Evolutionary conservation across 2,113 vertebrate genomes (phyloP).

Genomic region (Cathartes aura): DNA sequence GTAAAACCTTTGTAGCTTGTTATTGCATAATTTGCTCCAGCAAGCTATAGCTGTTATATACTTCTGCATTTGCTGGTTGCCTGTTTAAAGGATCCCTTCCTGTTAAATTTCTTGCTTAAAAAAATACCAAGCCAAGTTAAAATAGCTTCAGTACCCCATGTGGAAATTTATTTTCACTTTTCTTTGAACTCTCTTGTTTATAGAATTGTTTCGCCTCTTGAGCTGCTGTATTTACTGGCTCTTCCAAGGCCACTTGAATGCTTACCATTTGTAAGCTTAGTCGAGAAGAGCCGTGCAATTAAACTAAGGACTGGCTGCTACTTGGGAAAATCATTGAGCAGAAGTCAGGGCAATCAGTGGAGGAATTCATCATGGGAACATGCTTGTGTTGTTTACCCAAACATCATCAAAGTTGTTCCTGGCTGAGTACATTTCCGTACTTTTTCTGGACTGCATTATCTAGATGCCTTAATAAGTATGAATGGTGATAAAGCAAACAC

Average conservation of each 20-base stretch:
- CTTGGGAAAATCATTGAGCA: not conserved
- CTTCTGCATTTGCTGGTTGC: conserved; percentile 19
- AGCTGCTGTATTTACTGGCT: not conserved
- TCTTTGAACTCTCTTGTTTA: not conserved
- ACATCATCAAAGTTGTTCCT: not conserved
- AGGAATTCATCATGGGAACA: not conserved
- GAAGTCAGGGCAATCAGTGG: not conserved
- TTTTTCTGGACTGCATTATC: not conserved
- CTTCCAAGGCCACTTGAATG: not conserved
- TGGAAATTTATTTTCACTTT: not conserved
- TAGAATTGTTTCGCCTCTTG: not conserved
- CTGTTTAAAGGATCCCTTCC: not conserved
- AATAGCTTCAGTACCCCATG: fast-evolving
- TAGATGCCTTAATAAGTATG: not conserved
- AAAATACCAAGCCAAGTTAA: not conserved
- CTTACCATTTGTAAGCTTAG: not conserved
- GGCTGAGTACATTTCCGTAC: not conserved
- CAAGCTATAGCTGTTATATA: not conserved
- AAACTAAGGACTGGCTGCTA: not conserved
- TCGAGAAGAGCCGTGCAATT: not conserved
- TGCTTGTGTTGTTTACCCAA: not conserved
- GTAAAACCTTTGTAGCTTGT: conserved; percentile 14
- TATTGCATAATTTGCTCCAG: conserved; percentile 9
- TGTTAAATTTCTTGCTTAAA: not conserved
- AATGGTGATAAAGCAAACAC: not conserved